Evolutionary conservation across 2,113 vertebrate species (phyloP).

Genomic region (Sminthopsis crassicaudata): DNA sequence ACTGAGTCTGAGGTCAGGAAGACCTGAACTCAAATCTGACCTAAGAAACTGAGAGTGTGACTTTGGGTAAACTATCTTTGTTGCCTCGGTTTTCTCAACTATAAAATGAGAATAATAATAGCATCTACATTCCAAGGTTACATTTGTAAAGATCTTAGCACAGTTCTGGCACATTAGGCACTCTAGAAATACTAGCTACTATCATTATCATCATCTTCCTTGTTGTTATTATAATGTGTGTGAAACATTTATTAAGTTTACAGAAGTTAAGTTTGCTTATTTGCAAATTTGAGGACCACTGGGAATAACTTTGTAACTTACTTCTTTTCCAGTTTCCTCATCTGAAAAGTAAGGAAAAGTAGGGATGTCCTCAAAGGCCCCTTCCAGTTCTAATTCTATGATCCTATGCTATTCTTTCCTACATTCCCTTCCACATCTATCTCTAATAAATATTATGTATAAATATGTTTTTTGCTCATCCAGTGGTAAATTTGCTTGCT

Average conservation of each 20-base stretch:
- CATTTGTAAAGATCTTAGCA: background rate
- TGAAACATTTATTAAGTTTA: background rate
- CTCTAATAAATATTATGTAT: no score
- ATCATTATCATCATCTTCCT: background rate
- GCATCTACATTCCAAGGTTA: background rate
- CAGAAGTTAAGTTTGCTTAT: background rate
- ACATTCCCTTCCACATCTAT: no score
- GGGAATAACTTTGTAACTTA: background rate
- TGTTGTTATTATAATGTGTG: background rate
- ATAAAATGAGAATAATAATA: background rate
- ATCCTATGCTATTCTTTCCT: no score
- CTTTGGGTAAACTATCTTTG: no score
- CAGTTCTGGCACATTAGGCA: background rate
- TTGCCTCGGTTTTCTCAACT: no score
- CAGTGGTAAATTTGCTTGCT: constrained; percentile 8
- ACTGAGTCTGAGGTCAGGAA: background rate
- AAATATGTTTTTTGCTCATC: no score
- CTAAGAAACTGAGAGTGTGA: background rate
- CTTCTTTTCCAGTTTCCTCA: background rate
- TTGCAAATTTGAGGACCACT: background rate
- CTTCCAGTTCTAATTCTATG: no score
- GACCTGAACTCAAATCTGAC: background rate
- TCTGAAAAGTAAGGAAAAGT: no score
- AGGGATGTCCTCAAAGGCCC: no score
- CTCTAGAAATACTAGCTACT: background rate